Percentiles rank a stretch among this genome's conserved stretches.
Evolutionary conservation across 2,888 invertebrate genomes (phyloP).

Genomic region (Troides aeacus): DNA sequence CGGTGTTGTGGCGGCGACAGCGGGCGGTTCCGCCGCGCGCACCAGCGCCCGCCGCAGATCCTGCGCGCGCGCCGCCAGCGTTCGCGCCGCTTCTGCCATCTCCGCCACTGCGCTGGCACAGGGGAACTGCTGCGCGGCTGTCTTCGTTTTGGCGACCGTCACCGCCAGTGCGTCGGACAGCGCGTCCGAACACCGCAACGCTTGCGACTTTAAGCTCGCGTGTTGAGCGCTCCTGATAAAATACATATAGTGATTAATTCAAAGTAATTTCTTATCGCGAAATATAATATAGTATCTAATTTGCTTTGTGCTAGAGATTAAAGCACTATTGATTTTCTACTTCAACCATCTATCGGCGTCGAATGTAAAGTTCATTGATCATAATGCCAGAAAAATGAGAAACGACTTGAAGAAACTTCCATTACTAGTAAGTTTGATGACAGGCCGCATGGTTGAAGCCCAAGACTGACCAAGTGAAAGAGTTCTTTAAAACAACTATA

Average conservation of each 20-base stretch:
- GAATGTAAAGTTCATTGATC: too few relatives aligned
- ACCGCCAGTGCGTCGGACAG: conserved; percentile 89
- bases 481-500: too few relatives aligned
- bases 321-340: too few relatives aligned
- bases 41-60: conserved; percentile 88
- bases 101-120: conserved; percentile 94
- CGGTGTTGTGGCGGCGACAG: conserved; percentile 45
- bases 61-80: conserved; percentile 90
- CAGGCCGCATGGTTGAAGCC: too few relatives aligned
- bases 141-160: conserved; percentile 93
- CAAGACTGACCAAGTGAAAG: too few relatives aligned
- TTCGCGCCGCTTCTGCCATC: conserved; percentile 95
- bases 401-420: too few relatives aligned
- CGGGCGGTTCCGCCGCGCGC: conserved; percentile 81
- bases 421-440: too few relatives aligned
- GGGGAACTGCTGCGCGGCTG: conserved; percentile 94
- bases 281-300: too few relatives aligned
- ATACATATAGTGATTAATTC: not conserved
- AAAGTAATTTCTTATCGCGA: too few relatives aligned
- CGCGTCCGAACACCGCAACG: conserved; percentile 88
- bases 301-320: too few relatives aligned
- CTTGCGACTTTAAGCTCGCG: conserved; percentile 85
- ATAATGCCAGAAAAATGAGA: too few relatives aligned
- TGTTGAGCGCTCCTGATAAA: conserved; percentile 85
- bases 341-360: too few relatives aligned